Conservation (phyloP, 2,888 invertebrate genomes). For the Papilio elwesi region DNA sequence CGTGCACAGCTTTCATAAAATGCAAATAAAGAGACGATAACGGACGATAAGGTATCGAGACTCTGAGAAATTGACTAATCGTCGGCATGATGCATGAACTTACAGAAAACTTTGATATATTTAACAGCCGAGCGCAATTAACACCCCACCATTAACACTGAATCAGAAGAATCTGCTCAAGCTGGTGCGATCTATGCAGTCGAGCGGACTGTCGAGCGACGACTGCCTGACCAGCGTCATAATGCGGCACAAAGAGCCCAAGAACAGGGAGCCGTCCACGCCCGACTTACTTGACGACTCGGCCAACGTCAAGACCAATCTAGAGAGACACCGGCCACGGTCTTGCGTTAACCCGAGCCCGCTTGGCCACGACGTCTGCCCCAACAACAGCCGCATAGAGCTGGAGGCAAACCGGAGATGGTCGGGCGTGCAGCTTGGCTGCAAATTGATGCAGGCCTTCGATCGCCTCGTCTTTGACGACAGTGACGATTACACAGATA, state of each 20-base stretch:
- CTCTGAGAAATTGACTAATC: conserved; percentile 56
- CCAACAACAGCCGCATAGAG: conserved; percentile 77
- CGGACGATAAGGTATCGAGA: conserved; percentile 46
- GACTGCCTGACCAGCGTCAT: conserved; percentile 80
- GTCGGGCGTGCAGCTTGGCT: conserved; percentile 88
- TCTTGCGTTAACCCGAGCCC: conserved; percentile 87
- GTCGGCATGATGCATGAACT: conserved; percentile 78
- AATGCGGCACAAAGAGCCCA: conserved; percentile 79
- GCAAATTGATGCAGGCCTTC: conserved; percentile 89
- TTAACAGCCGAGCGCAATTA: conserved; percentile 83
- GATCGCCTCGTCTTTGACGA: conserved; percentile 87
- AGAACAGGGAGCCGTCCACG: conserved; percentile 80
- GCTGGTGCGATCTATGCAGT: conserved; percentile 84
- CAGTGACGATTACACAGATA: conserved; percentile 90
- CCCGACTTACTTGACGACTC: conserved; percentile 85
- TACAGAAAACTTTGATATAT: conserved; percentile 77
- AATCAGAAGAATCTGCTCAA: conserved; percentile 85
- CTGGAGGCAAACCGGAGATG: conserved; percentile 86
- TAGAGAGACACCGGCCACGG: conserved; percentile 86
- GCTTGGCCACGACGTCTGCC: conserved; percentile 78
- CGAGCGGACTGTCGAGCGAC: conserved; percentile 82
- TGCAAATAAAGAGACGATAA: conserved; percentile 77
- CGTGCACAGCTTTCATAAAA: conserved; percentile 83
- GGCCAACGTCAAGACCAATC: conserved; percentile 75
- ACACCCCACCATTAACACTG: conserved; percentile 82